Conservation (phyloP, 1,140 invertebrate species). For the Zaprionus africanus region DNA sequence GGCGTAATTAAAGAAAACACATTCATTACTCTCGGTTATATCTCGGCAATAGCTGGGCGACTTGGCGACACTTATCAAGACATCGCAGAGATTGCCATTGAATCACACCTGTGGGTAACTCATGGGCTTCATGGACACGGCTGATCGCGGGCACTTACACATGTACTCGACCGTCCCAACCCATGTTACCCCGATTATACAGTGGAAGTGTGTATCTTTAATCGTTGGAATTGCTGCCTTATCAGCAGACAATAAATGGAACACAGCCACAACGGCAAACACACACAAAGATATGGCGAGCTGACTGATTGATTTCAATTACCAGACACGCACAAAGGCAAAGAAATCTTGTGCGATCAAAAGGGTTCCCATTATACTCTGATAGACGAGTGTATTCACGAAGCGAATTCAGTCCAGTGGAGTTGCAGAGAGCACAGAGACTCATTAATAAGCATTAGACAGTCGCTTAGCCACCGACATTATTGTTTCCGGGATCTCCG, state of each 20-base stretch:
- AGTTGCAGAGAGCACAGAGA: neutral
- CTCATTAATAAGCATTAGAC: constrained; percentile 27
- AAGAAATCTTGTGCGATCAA: neutral
- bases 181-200: neutral
- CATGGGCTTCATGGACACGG: neutral
- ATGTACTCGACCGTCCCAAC: neutral
- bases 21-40: neutral
- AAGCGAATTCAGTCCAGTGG: constrained; percentile 1
- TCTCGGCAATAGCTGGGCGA: neutral
- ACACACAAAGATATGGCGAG: neutral
- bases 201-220: neutral
- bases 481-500: constrained; percentile 31
- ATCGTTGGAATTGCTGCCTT: neutral
- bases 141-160: neutral
- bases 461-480: neutral
- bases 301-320: constrained; percentile 9
- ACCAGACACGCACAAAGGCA: neutral
- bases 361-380: neutral
- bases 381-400: neutral
- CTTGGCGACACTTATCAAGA: neutral
- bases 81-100: neutral
- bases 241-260: neutral
- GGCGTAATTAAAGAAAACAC: neutral
- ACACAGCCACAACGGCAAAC: neutral
- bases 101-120: neutral